Conservation (phyloP, 1,140 invertebrate species). For the Cherax quadricarinatus region DNA sequence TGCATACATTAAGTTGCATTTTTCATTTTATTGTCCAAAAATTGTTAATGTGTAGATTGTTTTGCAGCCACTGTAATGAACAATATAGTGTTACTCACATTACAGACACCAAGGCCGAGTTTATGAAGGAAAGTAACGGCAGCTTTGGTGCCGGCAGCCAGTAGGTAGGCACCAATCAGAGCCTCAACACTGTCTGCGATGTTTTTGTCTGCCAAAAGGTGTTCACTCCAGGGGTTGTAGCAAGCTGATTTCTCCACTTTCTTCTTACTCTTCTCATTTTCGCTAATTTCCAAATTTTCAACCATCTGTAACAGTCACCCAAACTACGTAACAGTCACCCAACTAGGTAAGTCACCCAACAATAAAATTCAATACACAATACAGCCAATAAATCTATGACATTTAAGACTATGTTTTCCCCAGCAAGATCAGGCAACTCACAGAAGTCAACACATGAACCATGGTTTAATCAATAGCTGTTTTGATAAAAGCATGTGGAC, state of each 20-base stretch:
- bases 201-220: constrained; percentile 51
- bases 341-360: too few species aligned
- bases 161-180: constrained; percentile 44
- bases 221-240: constrained; percentile 60
- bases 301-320: not conserved
- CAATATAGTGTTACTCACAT: not conserved
- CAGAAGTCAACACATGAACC: too few species aligned
- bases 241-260: not conserved
- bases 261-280: not conserved
- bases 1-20: too few species aligned
- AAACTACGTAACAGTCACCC: not conserved
- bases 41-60: too few species aligned
- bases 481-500: too few species aligned
- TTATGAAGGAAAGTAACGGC: constrained; percentile 32
- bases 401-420: too few species aligned
- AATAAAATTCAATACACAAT: too few species aligned
- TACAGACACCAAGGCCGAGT: constrained; percentile 30
- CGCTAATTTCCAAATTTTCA: not conserved
- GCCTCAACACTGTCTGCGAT: constrained; percentile 54
- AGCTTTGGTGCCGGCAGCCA: constrained; percentile 32
- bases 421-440: too few species aligned
- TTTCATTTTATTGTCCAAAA: too few species aligned
- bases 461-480: too few species aligned
- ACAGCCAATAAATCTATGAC: too few species aligned
- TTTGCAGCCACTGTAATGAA: too few species aligned